A percentile compares a stretch with the other conserved stretches of the same genome.
These are phyloP conservation scores for Epinotia brunnichana DNA, from an alignment of 2,888 invertebrate genomes.

Conservation along the genomic window DNA sequence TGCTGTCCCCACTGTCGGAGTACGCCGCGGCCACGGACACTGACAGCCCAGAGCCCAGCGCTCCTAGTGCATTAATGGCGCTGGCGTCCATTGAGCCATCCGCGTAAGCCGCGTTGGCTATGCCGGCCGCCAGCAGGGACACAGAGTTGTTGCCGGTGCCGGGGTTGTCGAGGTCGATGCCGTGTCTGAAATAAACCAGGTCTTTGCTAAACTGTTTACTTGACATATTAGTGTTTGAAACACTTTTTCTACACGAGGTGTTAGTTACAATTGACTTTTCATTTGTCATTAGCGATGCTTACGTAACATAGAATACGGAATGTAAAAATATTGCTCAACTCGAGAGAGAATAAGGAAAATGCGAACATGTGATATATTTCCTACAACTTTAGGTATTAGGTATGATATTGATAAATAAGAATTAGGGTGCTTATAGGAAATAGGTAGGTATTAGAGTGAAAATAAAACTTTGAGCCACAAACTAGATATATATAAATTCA, in stretches of 20 bases:
- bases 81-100: constrained; percentile 82
- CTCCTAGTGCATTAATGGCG: constrained; percentile 81
- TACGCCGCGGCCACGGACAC: constrained; percentile 89
- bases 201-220: not conserved
- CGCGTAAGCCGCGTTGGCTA: constrained; percentile 84
- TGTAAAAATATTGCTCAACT: constrained; percentile 2
- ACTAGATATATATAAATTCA: not conserved
- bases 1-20: constrained; percentile 93
- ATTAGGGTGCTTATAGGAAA: not conserved
- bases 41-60: constrained; percentile 85
- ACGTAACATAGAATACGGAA: not conserved
- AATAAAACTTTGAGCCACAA: not conserved
- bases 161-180: constrained; percentile 95
- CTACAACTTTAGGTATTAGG: not conserved
- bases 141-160: constrained; percentile 91
- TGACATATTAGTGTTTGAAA: not conserved
- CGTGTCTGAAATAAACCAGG: constrained; percentile 85
- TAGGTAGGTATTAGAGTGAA: not conserved
- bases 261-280: not conserved
- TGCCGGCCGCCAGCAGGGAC: constrained; percentile 88
- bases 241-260: not conserved
- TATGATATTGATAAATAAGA: not conserved
- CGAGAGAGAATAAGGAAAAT: constrained; percentile 20
- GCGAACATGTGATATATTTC: constrained; percentile 1
- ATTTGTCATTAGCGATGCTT: not conserved